These are phyloP conservation scores for Nesometra sesokonis DNA, from an alignment of 35 echinoderm and acorn worm genomes.

Conservation along the genomic window DNA sequence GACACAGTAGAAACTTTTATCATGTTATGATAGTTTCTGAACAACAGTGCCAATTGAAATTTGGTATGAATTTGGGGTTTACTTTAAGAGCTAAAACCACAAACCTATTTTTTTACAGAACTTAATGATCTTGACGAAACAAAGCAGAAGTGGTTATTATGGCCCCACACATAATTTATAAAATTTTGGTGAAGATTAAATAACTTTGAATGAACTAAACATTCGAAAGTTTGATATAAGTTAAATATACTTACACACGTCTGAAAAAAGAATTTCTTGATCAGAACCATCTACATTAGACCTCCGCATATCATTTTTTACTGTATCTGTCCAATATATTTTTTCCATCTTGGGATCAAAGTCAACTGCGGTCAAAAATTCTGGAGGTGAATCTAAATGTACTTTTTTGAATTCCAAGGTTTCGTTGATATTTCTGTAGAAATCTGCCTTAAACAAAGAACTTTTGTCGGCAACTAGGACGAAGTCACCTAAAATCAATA, in stretches of 20 bases:
- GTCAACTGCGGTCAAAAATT: not conserved
- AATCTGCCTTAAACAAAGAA: not conserved
- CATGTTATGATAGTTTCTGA: too few relatives aligned
- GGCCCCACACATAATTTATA: too few relatives aligned
- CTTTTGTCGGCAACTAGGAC: not conserved
- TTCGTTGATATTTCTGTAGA: not conserved
- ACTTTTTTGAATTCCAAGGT: not conserved
- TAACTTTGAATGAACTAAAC: too few relatives aligned
- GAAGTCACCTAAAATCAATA: not conserved
- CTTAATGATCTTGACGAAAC: too few relatives aligned
- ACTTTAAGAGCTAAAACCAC: too few relatives aligned
- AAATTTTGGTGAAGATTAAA: too few relatives aligned
- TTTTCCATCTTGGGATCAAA: not conserved
- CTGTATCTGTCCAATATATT: not conserved
- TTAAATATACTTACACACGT: not conserved
- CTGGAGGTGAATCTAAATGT: not conserved
- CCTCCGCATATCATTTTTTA: not conserved
- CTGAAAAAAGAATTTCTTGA: not conserved
- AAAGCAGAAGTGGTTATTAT: too few relatives aligned
- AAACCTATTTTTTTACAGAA: too few relatives aligned
- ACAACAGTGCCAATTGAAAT: too few relatives aligned
- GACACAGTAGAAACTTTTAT: too few relatives aligned
- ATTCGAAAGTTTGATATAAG: too few relatives aligned
- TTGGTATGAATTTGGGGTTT: too few relatives aligned
- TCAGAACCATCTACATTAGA: not conserved